Conservation (phyloP, 1,140 invertebrate genomes). For the Leucophenga varia region DNA sequence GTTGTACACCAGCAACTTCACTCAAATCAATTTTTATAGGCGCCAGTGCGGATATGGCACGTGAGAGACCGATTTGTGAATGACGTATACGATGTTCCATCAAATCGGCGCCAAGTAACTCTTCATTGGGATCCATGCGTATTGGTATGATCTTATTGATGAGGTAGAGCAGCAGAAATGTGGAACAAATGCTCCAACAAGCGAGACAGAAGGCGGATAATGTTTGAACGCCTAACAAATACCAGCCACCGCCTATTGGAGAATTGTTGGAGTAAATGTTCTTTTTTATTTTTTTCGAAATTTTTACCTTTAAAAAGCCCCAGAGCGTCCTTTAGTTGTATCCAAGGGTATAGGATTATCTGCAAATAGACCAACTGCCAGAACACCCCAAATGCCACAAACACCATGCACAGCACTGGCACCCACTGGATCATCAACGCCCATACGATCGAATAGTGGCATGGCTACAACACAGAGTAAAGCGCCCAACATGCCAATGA, state of each 20-base stretch:
- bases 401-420: conserved; percentile 85
- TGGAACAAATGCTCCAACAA: conserved; percentile 72
- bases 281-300: too few species aligned
- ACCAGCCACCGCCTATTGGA: conserved; percentile 86
- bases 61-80: conserved; percentile 61
- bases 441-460: conserved; percentile 72
- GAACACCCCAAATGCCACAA: conserved; percentile 73
- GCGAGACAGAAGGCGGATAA: conserved; percentile 70
- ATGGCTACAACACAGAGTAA: conserved; percentile 69
- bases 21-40: conserved; percentile 58
- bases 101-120: conserved; percentile 84
- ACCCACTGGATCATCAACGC: conserved; percentile 89
- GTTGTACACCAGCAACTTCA: conserved; percentile 57
- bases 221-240: conserved; percentile 80
- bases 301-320: conserved; percentile 84
- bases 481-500: conserved; percentile 80
- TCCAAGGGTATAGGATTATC: conserved; percentile 77
- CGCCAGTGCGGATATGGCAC: conserved; percentile 63
- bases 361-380: conserved; percentile 89
- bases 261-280: too few species aligned
- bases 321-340: conserved; percentile 74
- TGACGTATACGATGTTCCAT: conserved; percentile 76
- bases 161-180: conserved; percentile 71
- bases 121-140: conserved; percentile 79
- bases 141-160: conserved; percentile 80